Evolutionary conservation across 2,888 invertebrate genomes (phyloP).

Genomic region (Ormia ochracea): DNA sequence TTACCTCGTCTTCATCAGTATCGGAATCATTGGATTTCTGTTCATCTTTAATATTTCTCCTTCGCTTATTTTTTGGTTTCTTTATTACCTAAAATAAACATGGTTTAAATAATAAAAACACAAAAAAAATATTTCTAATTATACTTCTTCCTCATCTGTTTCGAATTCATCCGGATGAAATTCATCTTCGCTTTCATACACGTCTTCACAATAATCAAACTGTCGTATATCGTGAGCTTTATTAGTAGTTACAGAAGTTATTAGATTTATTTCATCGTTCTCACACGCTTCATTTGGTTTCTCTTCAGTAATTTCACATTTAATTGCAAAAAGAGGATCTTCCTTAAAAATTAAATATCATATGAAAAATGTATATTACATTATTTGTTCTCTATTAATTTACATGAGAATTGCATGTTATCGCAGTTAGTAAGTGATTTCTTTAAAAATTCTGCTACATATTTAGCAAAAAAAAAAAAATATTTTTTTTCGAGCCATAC

Average conservation of each 20-base stretch:
- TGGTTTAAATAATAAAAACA: neutral
- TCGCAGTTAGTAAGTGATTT: too few species aligned
- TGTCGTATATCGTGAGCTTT: conserved; percentile 6
- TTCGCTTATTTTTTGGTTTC: conserved; percentile 2
- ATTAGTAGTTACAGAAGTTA: neutral
- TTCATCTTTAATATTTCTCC: conserved; percentile 3
- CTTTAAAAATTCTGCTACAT: too few species aligned
- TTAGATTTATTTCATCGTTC: neutral
- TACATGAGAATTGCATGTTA: too few species aligned
- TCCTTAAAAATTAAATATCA: too few species aligned
- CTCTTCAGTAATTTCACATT: conserved; percentile 20
- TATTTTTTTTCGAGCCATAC: too few species aligned
- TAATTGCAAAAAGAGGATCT: conserved; percentile 37
- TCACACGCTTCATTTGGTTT: neutral
- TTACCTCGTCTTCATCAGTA: conserved; percentile 36
- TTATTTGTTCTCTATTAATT: too few species aligned
- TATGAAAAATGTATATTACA: too few species aligned
- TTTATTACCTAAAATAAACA: neutral
- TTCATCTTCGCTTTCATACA: conserved; percentile 33
- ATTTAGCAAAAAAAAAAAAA: too few species aligned
- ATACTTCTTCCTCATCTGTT: conserved; percentile 26
- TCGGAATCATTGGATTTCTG: conserved; percentile 6
- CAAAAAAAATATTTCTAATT: neutral
- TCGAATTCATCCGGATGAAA: conserved; percentile 21
- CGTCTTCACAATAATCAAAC: conserved; percentile 37